phyloP scores from a whole-genome alignment of 23 tunicate genomes.

The Clavelina lepadiformis region DNA sequence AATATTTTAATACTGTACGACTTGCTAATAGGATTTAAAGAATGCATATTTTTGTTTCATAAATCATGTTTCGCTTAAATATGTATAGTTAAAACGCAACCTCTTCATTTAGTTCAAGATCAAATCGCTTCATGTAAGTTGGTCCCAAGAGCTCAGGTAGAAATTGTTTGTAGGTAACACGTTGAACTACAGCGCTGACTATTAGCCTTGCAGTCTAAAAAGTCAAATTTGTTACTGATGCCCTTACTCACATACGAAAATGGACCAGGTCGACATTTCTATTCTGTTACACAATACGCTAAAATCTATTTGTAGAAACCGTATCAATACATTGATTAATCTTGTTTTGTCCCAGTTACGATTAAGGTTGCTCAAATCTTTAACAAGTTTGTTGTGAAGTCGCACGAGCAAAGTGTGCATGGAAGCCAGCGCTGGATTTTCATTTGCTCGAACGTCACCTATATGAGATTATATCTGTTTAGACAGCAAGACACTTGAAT shows the following conservation, averaged over 20 bases:
- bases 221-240: not conserved
- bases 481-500: no score
- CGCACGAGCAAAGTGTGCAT: conserved; percentile 61
- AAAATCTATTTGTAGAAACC: not conserved
- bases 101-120: conserved; percentile 22
- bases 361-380: conserved; percentile 18
- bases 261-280: no score
- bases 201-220: conserved; percentile 51
- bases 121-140: conserved; percentile 48
- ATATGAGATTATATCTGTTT: no score
- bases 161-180: conserved; percentile 56
- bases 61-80: no score
- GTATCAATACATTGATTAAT: conserved; percentile 24
- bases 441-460: conserved; percentile 81
- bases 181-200: conserved; percentile 44
- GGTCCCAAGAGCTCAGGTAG: conserved; percentile 53
- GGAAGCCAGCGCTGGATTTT: conserved; percentile 65
- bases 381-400: conserved; percentile 56
- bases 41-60: not conserved
- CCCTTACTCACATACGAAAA: not conserved
- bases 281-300: not conserved
- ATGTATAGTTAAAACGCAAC: conserved; percentile 22
- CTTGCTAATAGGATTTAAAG: no score
- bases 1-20: not conserved
- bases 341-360: conserved; percentile 30